Evolutionary conservation across 2,888 invertebrate genomes (phyloP).

Genomic region (Melangyna quadrimaculata): DNA sequence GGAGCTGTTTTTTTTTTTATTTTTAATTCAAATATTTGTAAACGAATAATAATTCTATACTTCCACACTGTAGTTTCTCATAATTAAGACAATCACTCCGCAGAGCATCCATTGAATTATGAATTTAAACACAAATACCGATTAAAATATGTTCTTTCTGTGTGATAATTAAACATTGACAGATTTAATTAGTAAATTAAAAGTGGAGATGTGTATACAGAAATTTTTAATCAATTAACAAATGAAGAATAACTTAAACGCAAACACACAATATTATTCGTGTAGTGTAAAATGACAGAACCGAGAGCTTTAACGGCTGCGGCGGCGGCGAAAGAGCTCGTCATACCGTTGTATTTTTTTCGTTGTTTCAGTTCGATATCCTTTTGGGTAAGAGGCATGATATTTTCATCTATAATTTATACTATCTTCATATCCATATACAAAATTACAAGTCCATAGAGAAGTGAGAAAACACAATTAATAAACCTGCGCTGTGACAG

Average conservation of each 20-base stretch:
- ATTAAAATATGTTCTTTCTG: conserved; percentile 1
- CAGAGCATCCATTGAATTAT: conserved; percentile 6
- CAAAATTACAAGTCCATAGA: not conserved
- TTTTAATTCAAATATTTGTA: not conserved
- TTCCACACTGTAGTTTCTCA: not conserved
- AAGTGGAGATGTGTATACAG: conserved; percentile 23
- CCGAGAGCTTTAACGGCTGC: too few relatives aligned
- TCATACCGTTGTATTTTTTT: not conserved
- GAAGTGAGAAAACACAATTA: conserved; percentile 33
- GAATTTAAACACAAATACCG: conserved; percentile 2
- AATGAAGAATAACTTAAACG: not conserved
- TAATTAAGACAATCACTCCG: conserved; percentile 3
- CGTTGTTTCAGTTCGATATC: not conserved
- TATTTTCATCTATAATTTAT: not conserved
- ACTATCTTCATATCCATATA: not conserved
- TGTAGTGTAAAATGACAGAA: not conserved
- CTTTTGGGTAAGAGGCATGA: not conserved
- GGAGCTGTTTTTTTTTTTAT: not conserved
- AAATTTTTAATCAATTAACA: conserved; percentile 25
- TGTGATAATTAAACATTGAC: conserved; percentile 62
- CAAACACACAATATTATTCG: not conserved
- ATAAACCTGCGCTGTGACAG: conserved; percentile 46
- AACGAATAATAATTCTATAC: not conserved
- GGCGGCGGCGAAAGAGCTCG: too few relatives aligned
- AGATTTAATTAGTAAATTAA: conserved; percentile 60